Evolutionary conservation across 2,113 vertebrate genomes (phyloP).

Genomic region (Spilogale gracilis): DNA sequence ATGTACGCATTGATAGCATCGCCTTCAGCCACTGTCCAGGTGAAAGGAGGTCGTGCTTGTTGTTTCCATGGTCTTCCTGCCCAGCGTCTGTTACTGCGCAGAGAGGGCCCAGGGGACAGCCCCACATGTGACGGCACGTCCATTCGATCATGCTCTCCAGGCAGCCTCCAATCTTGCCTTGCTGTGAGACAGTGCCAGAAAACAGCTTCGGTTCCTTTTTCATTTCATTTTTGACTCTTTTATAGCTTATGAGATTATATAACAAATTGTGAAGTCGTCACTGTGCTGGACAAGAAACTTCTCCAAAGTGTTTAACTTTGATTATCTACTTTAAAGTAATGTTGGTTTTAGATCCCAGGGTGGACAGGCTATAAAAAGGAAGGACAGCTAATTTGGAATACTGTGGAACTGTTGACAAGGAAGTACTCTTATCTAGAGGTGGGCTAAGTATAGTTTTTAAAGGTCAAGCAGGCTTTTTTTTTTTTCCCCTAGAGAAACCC

Average conservation of each 20-base stretch:
- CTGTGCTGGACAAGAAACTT: not conserved
- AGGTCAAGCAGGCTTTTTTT: not conserved
- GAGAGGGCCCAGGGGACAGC: not conserved
- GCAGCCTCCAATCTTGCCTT: not conserved
- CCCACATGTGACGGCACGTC: fast-evolving
- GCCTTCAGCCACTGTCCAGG: not conserved
- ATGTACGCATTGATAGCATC: fast-evolving
- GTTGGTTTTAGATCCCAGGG: not conserved
- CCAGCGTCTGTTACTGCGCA: fast-evolving
- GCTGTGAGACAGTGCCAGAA: not conserved
- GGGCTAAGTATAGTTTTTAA: not conserved
- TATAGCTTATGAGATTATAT: not conserved
- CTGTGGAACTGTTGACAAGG: not conserved
- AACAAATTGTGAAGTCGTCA: not conserved
- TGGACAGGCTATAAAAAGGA: not conserved
- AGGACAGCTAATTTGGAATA: not conserved
- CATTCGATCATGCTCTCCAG: not conserved
- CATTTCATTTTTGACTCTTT: not conserved
- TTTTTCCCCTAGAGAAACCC: not conserved
- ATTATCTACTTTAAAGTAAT: not conserved
- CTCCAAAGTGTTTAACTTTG: not conserved
- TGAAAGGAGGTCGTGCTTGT: fast-evolving
- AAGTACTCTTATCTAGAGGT: not conserved
- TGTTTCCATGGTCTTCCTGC: too few species aligned
- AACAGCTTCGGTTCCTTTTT: not conserved